Evolutionary conservation across 2,113 vertebrate genomes (phyloP), one percentile per base, ranked within the genome.

Genomic region (Corythornis cristatus): DNA sequence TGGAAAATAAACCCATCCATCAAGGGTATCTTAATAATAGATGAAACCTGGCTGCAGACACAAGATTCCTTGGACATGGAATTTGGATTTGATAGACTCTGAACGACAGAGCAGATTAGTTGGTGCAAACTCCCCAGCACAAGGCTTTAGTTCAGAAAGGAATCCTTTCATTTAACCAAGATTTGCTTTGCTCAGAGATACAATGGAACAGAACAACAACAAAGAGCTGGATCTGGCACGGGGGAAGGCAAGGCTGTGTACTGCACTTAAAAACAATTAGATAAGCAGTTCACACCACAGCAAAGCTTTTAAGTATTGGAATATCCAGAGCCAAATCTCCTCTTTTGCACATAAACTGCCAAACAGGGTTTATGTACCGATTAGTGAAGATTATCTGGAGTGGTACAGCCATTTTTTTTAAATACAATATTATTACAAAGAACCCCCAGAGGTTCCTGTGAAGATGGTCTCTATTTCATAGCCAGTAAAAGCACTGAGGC

Each of bases 401-500:
- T 87, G 89, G 88, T 91, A 93, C 51, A 85, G 83, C 77, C 89
- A 93, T 93, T 93, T 92, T 96, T 91, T 3, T 81, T 95, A 96
- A 97, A 89, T 92, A 96, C 89, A 95, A 93, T 95, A 95, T 95
- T 96, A 97, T 96, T 94, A 95, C 90, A 94, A 89, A 96, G 92
- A 97, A 96, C 90, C 82, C 95, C 95, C 82, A 93, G 95, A 97
- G 94, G 93, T 95, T 92, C 86, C 53, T 88, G 83, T 51, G 93
- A 96, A 95, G 96, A 96, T 90, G 93, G 95, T 97, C 86, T 96
- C 88, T 95, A 93, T 96, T 96, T 93, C 94, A 96, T 45, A 95
- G 92, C 94, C 93, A 97, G 92, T 96, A 97, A 97, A 97, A 96
- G 84, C 91, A 95, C 80, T 95, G 93, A 95, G 94, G 93, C 96